Evolutionary conservation across 2,113 vertebrate species (phyloP).

Genomic region (Hypocryptadius cinnamomeus): DNA sequence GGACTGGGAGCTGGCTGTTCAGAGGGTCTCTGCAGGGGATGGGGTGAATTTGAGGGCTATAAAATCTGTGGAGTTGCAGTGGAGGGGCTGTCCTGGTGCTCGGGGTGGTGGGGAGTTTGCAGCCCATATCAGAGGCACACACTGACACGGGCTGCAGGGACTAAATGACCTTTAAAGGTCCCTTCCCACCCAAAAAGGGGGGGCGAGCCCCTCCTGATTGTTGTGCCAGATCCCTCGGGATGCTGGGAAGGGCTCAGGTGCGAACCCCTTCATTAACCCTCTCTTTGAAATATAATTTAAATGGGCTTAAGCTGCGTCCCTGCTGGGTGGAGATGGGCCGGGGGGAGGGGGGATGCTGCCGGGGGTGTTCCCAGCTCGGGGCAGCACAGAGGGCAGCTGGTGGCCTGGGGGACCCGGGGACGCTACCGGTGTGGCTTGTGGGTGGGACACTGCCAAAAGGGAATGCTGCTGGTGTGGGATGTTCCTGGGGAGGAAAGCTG

Average conservation of each 20-base stretch:
- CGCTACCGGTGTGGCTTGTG: not conserved
- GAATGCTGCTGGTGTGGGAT: not conserved
- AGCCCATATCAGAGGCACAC: not conserved
- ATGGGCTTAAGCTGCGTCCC: not conserved
- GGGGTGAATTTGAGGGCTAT: no score
- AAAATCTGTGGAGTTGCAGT: not conserved
- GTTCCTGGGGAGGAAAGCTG: not conserved
- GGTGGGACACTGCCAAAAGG: not conserved
- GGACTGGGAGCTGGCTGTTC: not conserved
- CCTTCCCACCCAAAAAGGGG: no score
- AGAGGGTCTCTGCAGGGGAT: not conserved
- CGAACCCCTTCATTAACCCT: not conserved
- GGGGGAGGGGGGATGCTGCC: no score
- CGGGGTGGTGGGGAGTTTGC: not conserved
- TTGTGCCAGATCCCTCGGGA: not conserved
- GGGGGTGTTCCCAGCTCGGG: not conserved
- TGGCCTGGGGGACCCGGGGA: no score
- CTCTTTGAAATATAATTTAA: not conserved
- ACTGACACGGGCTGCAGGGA: fast-evolving
- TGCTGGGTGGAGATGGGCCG: not conserved
- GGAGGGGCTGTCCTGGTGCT: not conserved
- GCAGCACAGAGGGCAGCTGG: not conserved
- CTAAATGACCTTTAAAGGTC: not conserved
- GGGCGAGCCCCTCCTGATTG: not conserved
- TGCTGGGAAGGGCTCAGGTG: not conserved